These are phyloP conservation scores for Pseudorasbora parva DNA, from an alignment of 2,113 vertebrate species.

Conservation along the genomic window DNA sequence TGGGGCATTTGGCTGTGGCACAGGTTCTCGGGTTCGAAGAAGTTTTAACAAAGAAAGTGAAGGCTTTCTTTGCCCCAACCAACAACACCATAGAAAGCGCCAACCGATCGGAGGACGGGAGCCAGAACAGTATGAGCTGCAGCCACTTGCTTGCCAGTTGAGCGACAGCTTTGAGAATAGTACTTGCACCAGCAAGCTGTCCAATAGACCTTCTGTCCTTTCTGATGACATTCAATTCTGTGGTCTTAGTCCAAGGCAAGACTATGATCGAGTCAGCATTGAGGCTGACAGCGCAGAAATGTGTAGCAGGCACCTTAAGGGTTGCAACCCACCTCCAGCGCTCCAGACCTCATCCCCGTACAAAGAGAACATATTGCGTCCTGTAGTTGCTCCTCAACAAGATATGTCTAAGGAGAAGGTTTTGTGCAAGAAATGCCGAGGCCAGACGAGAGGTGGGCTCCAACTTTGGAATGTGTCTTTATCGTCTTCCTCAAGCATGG, in stretches of 20 bases:
- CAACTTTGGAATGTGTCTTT: constrained; percentile 72
- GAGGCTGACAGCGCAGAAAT: constrained; percentile 62
- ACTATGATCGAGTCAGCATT: constrained; percentile 57
- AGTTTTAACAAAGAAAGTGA: constrained; percentile 76
- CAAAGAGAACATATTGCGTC: constrained; percentile 74
- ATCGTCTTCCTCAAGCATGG: constrained; percentile 77
- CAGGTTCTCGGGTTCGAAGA: constrained; percentile 73
- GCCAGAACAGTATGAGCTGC: constrained; percentile 92
- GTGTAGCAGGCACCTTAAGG: constrained; percentile 62
- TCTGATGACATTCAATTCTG: constrained; percentile 91
- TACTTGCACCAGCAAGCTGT: constrained; percentile 96
- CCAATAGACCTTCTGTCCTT: constrained; percentile 91
- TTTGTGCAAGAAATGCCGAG: constrained; percentile 73
- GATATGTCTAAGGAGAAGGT: constrained; percentile 62
- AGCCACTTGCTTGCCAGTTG: constrained; percentile 88
- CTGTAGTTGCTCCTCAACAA: constrained; percentile 46
- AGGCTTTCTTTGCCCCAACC: constrained; percentile 73
- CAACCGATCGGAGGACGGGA: constrained; percentile 68
- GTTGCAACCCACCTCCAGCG: constrained; percentile 74
- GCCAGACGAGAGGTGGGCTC: constrained; percentile 49
- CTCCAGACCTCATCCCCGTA: constrained; percentile 96
- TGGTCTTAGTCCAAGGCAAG: constrained; percentile 72
- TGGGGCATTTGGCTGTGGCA: constrained; percentile 78
- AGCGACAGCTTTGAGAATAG: constrained; percentile 98
- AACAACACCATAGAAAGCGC: constrained; percentile 68